Conservation (phyloP, 1,140 invertebrate genomes). For the Archivesica marissinica region DNA sequence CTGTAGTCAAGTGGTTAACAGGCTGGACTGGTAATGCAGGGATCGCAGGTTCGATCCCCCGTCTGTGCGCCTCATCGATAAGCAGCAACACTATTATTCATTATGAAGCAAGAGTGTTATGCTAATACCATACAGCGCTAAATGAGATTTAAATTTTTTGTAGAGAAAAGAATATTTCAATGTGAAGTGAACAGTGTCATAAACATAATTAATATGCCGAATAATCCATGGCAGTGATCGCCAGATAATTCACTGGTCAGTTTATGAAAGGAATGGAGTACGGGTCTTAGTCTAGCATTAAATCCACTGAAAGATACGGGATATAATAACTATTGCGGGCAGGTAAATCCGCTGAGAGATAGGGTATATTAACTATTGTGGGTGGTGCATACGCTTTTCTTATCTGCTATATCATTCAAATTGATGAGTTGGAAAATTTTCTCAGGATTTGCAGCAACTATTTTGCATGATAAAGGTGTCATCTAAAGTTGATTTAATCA, state of each 20-base stretch:
- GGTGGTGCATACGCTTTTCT: neutral
- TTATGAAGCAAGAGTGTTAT: neutral
- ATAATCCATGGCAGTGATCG: neutral
- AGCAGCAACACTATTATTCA: neutral
- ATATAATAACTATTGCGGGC: constrained; percentile 5
- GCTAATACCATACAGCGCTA: no score
- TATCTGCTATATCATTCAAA: constrained; percentile 27
- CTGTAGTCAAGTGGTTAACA: no score
- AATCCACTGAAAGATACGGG: constrained; percentile 19
- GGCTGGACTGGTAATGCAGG: neutral
- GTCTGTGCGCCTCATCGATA: neutral
- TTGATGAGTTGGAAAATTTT: constrained; percentile 29
- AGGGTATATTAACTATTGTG: constrained; percentile 6
- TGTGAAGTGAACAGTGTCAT: neutral
- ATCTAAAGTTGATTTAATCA: neutral
- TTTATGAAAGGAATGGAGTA: neutral
- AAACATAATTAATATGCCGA: neutral
- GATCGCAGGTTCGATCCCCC: neutral
- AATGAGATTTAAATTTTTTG: no score
- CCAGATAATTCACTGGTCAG: constrained; percentile 7
- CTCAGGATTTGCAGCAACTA: constrained; percentile 28
- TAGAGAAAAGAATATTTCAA: no score
- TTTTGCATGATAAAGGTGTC: constrained; percentile 31
- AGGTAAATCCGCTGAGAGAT: constrained; percentile 14
- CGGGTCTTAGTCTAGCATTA: no score